phyloP scores from a whole-genome alignment of 2,797 vertebrate genomes.

The Atherinosoma microstoma region DNA sequence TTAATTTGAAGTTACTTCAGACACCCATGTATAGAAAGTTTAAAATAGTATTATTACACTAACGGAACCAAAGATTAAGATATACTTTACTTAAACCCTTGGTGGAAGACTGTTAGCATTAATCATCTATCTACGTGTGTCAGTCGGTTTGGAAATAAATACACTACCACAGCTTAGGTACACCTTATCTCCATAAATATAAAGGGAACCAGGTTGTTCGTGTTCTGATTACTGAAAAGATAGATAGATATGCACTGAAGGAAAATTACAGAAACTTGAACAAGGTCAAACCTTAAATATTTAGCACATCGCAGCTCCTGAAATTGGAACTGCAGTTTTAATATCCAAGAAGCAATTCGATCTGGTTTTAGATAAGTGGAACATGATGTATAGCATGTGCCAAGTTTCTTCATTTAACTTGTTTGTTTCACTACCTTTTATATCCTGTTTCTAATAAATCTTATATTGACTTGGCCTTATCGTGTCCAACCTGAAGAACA shows the following conservation, averaged over 20 bases:
- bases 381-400: conserved; percentile 64
- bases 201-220: conserved; percentile 49
- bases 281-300: conserved; percentile 64
- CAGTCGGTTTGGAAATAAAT: conserved; percentile 41
- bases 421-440: conserved; percentile 40
- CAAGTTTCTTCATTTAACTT: conserved; percentile 39
- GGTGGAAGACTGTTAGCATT: conserved; percentile 55
- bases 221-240: conserved; percentile 60
- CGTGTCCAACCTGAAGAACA: conserved; percentile 25
- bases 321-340: conserved; percentile 36
- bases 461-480: conserved; percentile 62
- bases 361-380: conserved; percentile 49
- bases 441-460: conserved; percentile 64
- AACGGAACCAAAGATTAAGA: conserved; percentile 31
- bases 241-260: conserved; percentile 63
- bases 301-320: background rate
- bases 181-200: conserved; percentile 46
- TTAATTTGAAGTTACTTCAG: no score
- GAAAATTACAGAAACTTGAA: conserved; percentile 41
- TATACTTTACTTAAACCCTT: conserved; percentile 19
- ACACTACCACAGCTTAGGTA: conserved; percentile 14
- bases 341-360: conserved; percentile 38
- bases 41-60: conserved; percentile 45
- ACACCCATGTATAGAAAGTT: no score
- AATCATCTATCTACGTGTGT: conserved; percentile 46